These are phyloP conservation scores for Aeoliscus strigatus DNA, from an alignment of 2,797 vertebrate genomes.

Conservation along the genomic window DNA sequence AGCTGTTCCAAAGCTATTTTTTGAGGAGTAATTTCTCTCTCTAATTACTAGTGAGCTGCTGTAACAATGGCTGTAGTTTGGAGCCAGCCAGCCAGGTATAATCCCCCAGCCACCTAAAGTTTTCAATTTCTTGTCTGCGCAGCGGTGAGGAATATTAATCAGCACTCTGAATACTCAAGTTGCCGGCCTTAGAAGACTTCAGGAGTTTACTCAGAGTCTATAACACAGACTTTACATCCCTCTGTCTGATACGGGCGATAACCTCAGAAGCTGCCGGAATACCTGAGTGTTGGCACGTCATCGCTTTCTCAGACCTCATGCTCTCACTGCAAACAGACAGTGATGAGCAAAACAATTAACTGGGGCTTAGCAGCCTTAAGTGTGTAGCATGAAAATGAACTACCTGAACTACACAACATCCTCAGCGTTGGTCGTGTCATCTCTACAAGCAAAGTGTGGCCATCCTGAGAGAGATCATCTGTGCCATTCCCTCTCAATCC, in stretches of 20 bases:
- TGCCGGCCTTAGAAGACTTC: constrained; percentile 48
- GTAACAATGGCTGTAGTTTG: constrained; percentile 72
- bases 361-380: constrained; percentile 23
- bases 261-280: no score
- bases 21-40: constrained; percentile 73
- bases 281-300: constrained; percentile 29
- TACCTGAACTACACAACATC: no score
- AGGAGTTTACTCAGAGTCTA: constrained; percentile 50
- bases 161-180: constrained; percentile 54
- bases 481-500: constrained; percentile 29
- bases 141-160: constrained; percentile 70
- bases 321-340: constrained; percentile 32
- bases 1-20: constrained; percentile 67
- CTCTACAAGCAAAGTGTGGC: constrained; percentile 17
- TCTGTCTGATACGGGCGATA: constrained; percentile 21
- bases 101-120: constrained; percentile 69
- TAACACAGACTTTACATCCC: constrained; percentile 38
- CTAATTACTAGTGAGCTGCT: constrained; percentile 74
- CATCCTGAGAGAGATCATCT: constrained; percentile 40
- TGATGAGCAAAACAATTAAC: constrained; percentile 36
- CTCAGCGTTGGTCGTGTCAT: constrained; percentile 23
- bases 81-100: constrained; percentile 76
- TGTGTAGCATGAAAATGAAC: constrained; percentile 18
- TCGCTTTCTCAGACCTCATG: constrained; percentile 19
- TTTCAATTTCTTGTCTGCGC: constrained; percentile 69